These are phyloP conservation scores for Aepyceros melampus DNA, from an alignment of 2,113 vertebrate genomes.

Conservation along the genomic window DNA sequence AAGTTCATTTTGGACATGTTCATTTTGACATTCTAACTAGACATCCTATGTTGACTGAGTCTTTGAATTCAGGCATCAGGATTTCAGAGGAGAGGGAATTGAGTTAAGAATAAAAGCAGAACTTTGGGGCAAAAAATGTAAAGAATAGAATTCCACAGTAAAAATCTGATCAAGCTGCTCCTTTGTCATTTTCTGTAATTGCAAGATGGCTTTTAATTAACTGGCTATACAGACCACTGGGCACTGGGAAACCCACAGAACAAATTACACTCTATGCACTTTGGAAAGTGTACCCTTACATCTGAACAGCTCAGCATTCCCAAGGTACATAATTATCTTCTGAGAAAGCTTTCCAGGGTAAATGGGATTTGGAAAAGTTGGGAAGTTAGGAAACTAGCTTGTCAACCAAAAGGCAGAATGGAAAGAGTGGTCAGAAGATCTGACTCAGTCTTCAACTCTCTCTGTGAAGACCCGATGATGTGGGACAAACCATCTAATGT, in stretches of 20 bases:
- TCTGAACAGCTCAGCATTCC: neutral
- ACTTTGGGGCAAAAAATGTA: neutral
- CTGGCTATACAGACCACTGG: neutral
- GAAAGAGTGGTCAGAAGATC: neutral
- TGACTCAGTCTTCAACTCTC: neutral
- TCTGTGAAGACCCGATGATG: neutral
- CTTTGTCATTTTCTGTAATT: constrained; percentile 18
- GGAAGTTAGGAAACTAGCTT: constrained; percentile 5
- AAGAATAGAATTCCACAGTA: neutral
- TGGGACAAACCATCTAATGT: neutral
- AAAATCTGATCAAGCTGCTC: neutral
- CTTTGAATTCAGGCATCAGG: neutral
- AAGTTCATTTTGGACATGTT: neutral
- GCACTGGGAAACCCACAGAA: neutral
- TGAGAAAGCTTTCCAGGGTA: constrained; percentile 26
- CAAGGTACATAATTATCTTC: neutral
- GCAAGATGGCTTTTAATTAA: constrained; percentile 36
- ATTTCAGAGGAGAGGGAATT: neutral
- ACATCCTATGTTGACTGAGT: neutral
- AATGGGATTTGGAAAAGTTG: neutral
- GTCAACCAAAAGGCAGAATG: neutral
- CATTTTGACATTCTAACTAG: neutral
- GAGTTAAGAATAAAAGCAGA: neutral
- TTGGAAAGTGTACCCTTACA: neutral
- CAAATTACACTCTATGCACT: neutral